Evolutionary conservation across 1,140 invertebrate genomes (phyloP).

Genomic region (Trachelipus rathkii): DNA sequence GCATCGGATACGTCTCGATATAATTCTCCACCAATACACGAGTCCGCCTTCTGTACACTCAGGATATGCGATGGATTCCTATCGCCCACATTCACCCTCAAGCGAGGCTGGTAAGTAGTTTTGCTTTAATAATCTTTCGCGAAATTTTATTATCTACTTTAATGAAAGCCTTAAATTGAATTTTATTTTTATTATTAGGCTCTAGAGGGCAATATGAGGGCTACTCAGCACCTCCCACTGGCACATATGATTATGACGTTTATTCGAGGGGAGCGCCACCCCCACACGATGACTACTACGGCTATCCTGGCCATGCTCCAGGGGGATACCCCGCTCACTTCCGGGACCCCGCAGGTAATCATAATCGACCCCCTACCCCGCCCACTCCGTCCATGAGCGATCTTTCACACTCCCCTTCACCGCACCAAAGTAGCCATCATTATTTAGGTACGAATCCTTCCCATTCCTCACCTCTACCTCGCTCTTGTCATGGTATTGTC

Average conservation of each 20-base stretch:
- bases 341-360: slow-evolving; percentile 3
- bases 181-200: neutral
- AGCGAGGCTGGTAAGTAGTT: slow-evolving; percentile 1
- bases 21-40: neutral
- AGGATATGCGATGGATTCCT: slow-evolving; percentile 4
- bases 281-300: neutral
- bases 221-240: neutral
- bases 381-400: neutral
- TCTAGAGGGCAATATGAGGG: neutral
- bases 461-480: neutral
- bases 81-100: neutral
- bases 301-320: neutral
- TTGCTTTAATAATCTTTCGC: too few relatives aligned
- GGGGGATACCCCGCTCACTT: slow-evolving; percentile 6
- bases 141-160: too few relatives aligned
- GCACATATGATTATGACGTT: neutral
- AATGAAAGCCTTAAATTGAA: too few relatives aligned
- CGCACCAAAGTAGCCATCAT: neutral
- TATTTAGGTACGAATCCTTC: neutral
- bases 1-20: too few relatives aligned
- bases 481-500: too few relatives aligned
- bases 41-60: neutral
- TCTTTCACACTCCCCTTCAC: neutral
- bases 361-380: neutral
- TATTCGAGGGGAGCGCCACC: neutral